These are phyloP conservation scores for Serilophus lunatus DNA, from an alignment of 2,113 vertebrate species.

Conservation along the genomic window DNA sequence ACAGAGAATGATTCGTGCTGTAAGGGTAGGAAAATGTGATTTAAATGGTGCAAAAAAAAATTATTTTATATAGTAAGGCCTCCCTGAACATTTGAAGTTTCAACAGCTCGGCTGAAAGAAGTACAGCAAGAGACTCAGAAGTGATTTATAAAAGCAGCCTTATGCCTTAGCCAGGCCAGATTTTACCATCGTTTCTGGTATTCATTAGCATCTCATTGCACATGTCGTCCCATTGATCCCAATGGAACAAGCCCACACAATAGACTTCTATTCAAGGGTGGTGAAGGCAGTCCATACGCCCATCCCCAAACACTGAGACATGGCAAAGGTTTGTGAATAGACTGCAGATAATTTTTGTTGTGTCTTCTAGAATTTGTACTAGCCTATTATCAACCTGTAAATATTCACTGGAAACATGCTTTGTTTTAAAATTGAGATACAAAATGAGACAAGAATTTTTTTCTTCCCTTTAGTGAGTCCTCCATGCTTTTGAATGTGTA, in stretches of 20 bases:
- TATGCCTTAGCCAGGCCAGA: neutral
- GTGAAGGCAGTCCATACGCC: conserved; percentile 41
- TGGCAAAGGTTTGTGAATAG: conserved; percentile 59
- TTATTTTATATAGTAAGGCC: neutral
- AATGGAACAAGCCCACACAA: conserved; percentile 63
- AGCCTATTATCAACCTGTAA: conserved; percentile 26
- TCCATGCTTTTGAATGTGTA: neutral
- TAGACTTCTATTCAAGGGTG: conserved; percentile 60
- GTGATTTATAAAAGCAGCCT: neutral
- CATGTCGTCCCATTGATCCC: conserved; percentile 61
- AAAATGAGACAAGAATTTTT: conserved; percentile 16
- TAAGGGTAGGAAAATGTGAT: neutral
- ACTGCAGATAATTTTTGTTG: conserved; percentile 58
- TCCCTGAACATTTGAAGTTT: neutral
- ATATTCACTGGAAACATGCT: conserved; percentile 14
- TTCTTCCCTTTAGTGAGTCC: neutral
- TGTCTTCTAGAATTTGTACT: conserved; percentile 50
- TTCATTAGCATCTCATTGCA: conserved; percentile 66
- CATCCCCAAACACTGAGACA: conserved; percentile 53
- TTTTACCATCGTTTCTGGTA: conserved; percentile 42
- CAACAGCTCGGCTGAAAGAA: neutral
- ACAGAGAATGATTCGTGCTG: neutral
- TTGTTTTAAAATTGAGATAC: conserved; percentile 54
- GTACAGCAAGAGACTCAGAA: neutral
- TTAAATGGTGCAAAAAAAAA: neutral